These are phyloP conservation scores for Siniperca scherzeri DNA, from an alignment of 2,797 vertebrate species.

Conservation along the genomic window DNA sequence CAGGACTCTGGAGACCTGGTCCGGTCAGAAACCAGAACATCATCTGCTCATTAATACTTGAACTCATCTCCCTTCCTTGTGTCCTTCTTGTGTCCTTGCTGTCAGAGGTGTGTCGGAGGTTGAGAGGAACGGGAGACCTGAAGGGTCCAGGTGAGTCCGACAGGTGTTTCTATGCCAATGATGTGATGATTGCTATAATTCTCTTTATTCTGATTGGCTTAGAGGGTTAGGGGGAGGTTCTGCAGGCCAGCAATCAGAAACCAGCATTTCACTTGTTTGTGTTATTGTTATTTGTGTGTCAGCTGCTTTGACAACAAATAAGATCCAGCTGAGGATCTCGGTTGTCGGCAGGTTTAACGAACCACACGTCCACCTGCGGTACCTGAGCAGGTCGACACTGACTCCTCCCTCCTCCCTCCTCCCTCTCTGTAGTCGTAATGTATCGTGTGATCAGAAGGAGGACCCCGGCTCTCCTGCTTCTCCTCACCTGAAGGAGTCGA, in stretches of 20 bases:
- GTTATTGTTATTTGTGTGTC: too few species aligned
- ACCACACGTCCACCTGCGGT: too few species aligned
- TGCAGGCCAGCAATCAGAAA: slow-evolving; percentile 18
- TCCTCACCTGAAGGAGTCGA: slow-evolving; percentile 83
- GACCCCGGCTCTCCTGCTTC: slow-evolving; percentile 38
- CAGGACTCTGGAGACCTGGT: neutral
- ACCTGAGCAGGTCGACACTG: too few species aligned
- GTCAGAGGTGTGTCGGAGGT: slow-evolving; percentile 43
- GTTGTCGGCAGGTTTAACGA: too few species aligned
- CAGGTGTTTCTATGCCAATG: neutral
- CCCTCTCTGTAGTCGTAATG: slow-evolving; percentile 86
- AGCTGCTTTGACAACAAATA: too few species aligned
- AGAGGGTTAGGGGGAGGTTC: neutral
- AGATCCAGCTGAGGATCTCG: too few species aligned
- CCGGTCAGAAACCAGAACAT: neutral
- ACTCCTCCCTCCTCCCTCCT: too few species aligned
- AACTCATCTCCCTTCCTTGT: neutral
- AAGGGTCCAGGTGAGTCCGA: slow-evolving; percentile 51
- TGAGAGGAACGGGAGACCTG: slow-evolving; percentile 43
- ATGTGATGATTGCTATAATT: neutral
- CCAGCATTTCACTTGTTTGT: neutral
- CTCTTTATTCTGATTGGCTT: neutral
- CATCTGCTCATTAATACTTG: neutral
- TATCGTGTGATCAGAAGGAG: slow-evolving; percentile 45
- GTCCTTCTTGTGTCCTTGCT: neutral